phyloP scores from a whole-genome alignment of 1,140 invertebrate genomes.

The Caenorhabditis latens region DNA sequence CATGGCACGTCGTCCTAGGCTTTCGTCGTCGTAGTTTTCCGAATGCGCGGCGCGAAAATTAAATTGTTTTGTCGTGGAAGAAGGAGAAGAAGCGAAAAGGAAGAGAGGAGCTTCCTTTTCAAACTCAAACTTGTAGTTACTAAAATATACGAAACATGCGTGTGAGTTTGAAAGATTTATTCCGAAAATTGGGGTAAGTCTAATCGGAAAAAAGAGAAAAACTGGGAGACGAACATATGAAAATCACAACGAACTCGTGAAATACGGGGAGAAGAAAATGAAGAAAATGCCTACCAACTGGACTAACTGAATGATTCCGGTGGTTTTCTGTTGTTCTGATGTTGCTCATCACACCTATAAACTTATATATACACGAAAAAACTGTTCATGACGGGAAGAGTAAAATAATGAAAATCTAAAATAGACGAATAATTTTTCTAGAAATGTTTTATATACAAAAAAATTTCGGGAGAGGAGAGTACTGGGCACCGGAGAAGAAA shows the following conservation, averaged over 20 bases:
- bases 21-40: not conserved
- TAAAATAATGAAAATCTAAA: not conserved
- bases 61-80: slow-evolving; percentile 37
- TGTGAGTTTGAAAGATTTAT: slow-evolving; percentile 28
- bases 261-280: not conserved
- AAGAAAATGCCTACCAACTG: not conserved
- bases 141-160: not conserved
- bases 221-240: not conserved
- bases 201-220: not conserved
- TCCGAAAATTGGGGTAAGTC: slow-evolving; percentile 2
- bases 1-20: not conserved
- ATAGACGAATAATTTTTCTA: not conserved
- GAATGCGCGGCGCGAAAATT: slow-evolving; percentile 24
- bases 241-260: slow-evolving; percentile 38
- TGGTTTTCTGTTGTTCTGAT: not conserved
- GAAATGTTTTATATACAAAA: slow-evolving; percentile 48
- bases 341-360: slow-evolving; percentile 7
- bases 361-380: slow-evolving; percentile 2
- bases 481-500: not conserved
- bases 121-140: not conserved
- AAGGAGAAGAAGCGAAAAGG: not conserved
- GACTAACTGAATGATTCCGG: too few relatives aligned
- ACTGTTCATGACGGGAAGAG: not conserved
- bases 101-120: not conserved
- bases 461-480: not conserved